These are phyloP conservation scores for Drosophila lacertosa DNA, from an alignment of 1,140 invertebrate genomes.

Conservation along the genomic window DNA sequence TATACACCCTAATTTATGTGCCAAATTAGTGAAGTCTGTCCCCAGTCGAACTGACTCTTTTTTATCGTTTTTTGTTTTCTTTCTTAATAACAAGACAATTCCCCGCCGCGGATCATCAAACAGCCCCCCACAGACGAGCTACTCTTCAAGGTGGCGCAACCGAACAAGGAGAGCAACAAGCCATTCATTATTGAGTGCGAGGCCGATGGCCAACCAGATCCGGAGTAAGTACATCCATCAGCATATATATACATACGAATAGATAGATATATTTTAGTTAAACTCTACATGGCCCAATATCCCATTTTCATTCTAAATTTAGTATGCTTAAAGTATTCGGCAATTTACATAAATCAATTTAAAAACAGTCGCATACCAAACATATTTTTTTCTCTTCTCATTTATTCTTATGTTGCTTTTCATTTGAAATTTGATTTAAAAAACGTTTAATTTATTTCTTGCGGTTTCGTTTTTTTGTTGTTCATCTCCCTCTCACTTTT, in stretches of 20 bases:
- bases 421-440: slow-evolving; percentile 5
- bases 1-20: slow-evolving; percentile 61
- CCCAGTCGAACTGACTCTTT: slow-evolving; percentile 20
- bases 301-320: slow-evolving; percentile 8
- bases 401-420: no score
- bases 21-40: slow-evolving; percentile 58
- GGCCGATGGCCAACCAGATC: slow-evolving; percentile 95
- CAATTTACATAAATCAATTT: slow-evolving; percentile 66
- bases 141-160: slow-evolving; percentile 94
- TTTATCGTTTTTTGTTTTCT: not conserved
- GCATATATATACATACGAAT: not conserved
- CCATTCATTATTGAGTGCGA: slow-evolving; percentile 98
- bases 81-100: slow-evolving; percentile 88
- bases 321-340: slow-evolving; percentile 16
- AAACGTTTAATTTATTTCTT: slow-evolving; percentile 42
- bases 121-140: slow-evolving; percentile 95
- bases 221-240: slow-evolving; percentile 88
- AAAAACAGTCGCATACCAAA: slow-evolving; percentile 47
- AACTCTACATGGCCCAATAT: not conserved
- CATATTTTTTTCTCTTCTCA: no score
- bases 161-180: slow-evolving; percentile 93
- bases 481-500: not conserved
- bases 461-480: slow-evolving; percentile 12
- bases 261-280: not conserved
- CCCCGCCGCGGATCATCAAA: slow-evolving; percentile 94